These are phyloP conservation scores for Platyrinchus mystaceus DNA, from an alignment of 2,797 vertebrate species.

Conservation along the genomic window DNA sequence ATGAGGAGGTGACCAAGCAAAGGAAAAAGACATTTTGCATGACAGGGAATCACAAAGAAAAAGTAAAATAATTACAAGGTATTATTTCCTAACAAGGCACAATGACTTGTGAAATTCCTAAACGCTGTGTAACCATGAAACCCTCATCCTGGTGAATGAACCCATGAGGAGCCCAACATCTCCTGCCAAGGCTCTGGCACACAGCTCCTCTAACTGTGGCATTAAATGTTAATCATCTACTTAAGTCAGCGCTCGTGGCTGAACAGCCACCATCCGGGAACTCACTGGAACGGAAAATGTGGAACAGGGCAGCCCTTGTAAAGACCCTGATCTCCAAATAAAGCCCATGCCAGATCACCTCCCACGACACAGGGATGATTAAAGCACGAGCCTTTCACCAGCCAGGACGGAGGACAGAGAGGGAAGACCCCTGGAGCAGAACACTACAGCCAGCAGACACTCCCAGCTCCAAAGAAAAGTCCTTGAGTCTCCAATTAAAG, in stretches of 20 bases:
- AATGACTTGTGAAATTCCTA: neutral
- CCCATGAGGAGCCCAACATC: neutral
- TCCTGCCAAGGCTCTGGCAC: neutral
- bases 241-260: accelerated
- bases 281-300: neutral
- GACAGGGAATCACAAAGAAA: neutral
- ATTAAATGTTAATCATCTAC: neutral
- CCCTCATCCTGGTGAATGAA: neutral
- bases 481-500: neutral
- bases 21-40: neutral
- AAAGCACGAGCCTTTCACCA: accelerated
- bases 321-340: neutral
- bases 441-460: neutral
- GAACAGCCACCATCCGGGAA: neutral
- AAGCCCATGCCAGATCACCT: neutral
- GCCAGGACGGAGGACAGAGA: neutral
- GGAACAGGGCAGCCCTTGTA: neutral
- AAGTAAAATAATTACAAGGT: neutral
- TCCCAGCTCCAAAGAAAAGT: neutral
- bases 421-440: neutral
- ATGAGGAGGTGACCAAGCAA: neutral
- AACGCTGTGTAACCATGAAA: neutral
- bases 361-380: neutral
- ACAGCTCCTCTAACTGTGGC: neutral
- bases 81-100: neutral